phyloP scores from a whole-genome alignment of 1,140 invertebrate genomes.

The Pectinophora gossypiella region DNA sequence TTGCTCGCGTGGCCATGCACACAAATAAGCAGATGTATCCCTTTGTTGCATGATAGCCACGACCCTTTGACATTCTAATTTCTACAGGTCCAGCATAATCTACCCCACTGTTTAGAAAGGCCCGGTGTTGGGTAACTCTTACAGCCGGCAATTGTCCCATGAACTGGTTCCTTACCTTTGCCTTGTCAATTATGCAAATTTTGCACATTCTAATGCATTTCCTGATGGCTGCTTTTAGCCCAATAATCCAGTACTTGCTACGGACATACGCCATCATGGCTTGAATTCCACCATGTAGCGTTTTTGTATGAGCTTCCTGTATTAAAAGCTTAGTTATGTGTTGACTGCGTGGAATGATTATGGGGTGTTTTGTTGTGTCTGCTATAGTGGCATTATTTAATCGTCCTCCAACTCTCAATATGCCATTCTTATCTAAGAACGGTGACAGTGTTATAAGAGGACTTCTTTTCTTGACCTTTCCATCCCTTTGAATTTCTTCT shows the following conservation, averaged over 20 bases:
- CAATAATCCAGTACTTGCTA: slow-evolving; percentile 1
- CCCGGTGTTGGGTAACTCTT: neutral
- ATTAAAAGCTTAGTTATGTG: too few relatives aligned
- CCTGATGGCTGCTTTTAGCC: neutral
- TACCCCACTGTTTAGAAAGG: slow-evolving; percentile 16
- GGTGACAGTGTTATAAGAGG: neutral
- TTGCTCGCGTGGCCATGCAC: too few relatives aligned
- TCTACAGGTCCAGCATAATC: slow-evolving; percentile 31
- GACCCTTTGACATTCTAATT: slow-evolving; percentile 16
- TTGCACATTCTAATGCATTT: slow-evolving; percentile 1
- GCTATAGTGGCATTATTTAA: neutral
- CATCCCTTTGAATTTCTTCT: slow-evolving; percentile 2
- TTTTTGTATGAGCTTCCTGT: too few relatives aligned
- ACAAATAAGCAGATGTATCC: too few relatives aligned
- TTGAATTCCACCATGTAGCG: too few relatives aligned
- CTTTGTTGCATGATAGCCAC: slow-evolving; percentile 20
- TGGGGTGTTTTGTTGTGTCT: neutral
- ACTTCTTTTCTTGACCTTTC: slow-evolving; percentile 5
- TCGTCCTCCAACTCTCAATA: neutral
- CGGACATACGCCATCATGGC: too few relatives aligned
- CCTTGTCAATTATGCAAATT: neutral
- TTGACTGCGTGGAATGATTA: too few relatives aligned
- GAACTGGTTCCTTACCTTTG: neutral
- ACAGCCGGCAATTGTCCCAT: neutral
- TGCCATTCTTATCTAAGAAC: neutral